Evolutionary conservation across 23 tunicate genomes (phyloP).

Genomic region (Botrylloides violaceus): DNA sequence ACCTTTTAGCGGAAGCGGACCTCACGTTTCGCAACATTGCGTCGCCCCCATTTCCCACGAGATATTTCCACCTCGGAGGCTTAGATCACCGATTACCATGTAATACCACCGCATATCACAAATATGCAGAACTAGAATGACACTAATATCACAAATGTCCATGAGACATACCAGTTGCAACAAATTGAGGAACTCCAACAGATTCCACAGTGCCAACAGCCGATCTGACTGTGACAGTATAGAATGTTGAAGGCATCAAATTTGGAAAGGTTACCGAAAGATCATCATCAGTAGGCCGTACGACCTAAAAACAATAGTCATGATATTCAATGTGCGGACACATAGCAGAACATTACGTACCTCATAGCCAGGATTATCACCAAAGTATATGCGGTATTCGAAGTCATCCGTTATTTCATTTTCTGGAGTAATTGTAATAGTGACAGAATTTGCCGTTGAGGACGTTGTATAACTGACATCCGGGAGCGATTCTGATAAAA

Average conservation of each 20-base stretch:
- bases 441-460: too few species aligned
- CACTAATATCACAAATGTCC: too few species aligned
- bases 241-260: neutral
- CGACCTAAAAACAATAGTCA: neutral
- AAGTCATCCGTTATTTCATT: neutral
- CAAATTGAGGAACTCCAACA: neutral
- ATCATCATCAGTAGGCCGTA: neutral
- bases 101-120: too few species aligned
- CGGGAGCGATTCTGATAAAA: too few species aligned
- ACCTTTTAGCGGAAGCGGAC: too few species aligned
- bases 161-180: slow-evolving; percentile 5
- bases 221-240: neutral
- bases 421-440: neutral
- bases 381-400: neutral
- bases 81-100: too few species aligned
- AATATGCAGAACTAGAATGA: too few species aligned
- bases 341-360: neutral
- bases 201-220: neutral
- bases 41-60: too few species aligned
- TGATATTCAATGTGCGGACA: neutral
- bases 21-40: too few species aligned
- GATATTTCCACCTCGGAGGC: too few species aligned
- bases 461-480: too few species aligned
- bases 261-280: neutral
- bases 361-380: neutral